Evolutionary conservation across 2,797 vertebrate genomes (phyloP), one percentile per base, ranked within the genome.

Genomic region (Cuculus canorus): DNA sequence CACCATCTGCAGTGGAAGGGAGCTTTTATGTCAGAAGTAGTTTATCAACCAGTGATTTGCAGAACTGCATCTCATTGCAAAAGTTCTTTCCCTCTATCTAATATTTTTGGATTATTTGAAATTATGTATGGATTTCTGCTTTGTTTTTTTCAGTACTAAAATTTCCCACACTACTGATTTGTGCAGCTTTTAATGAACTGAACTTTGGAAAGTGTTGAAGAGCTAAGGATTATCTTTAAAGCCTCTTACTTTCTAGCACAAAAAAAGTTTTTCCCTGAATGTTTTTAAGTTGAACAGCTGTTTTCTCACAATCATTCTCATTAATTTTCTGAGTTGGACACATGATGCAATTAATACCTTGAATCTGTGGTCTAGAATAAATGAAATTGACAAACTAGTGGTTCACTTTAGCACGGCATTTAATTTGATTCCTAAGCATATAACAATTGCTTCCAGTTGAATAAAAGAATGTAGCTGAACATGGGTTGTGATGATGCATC

Each of bases 391-490:
- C 45, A 69, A 47, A 47, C 76, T 75, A 41, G 21, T 70, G 17
- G 12, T 77, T 93, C 41, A 69, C 81, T 37, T 85, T 77, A 71
- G 19, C 37, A 54, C 19, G 75, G 76, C 17, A 59, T 57, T 91
- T 79, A 63, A 60, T 87, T 81, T 88, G 72, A 90, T 73, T 93
- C 70, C 32, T n/a, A 79, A 75, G 41, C 37, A 32, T 50, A 71
- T 25, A 77, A 79, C 79, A 92, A 86, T 93, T 87, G 15, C 72
- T 91, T 91, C 45, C 57, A 94, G 19, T 73, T 90, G 64, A 90
- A 68, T 71, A 92, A 50, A 60, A 92, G 45, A 84, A 64, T n/a
- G 43, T 79, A 85, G 52, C 43, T 82, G 88, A 95, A 52, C 82
- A 86, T 16, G 33, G 50, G 14, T 86, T 92, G 77, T 78, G 92